Evolutionary conservation across 2,113 vertebrate species (phyloP), one percentile per base, ranked within the genome.

Genomic region (Paramisgurnus dabryanus): DNA sequence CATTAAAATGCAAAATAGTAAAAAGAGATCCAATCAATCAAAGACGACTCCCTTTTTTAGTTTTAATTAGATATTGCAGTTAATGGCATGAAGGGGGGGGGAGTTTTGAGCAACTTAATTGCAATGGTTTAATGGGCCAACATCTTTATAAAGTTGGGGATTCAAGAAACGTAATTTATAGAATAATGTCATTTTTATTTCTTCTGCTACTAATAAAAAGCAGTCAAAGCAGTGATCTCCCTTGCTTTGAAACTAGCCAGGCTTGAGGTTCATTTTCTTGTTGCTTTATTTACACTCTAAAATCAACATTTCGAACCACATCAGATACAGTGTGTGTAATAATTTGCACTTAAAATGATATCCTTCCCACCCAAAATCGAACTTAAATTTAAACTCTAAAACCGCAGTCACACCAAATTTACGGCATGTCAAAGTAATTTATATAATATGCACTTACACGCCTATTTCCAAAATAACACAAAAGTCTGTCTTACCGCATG

Each of bases 1-100:
- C 95, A 97, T 98, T 98, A 98, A 98, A 98, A 96, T 96, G 95
- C 95, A 97, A 96, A 95, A 95, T 94, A 95, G 94, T 94, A 93
- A 93, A 94, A 95, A 94, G 94, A 94, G 94, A 94, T 93, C 87
- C 94, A 93, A 96, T 96, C 94, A 95, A 94, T 97, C 95, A 95
- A 94, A 93, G 95, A 91, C 91, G 91, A 96, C 96, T 98, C 96
- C 97, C 96, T 97, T 96, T 96, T 94, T 91, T 90, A 94, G 92
- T 94, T 95, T 98, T 97, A 99, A 99, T 98, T 98, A 97, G 94
- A 95, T 95, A 94, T 94, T 92, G 95, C 94, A 91, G 92, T 97
- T 99, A 98, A 98, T 95, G 94, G 94, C 93, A 94, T 94, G 93
- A 92, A 89, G 94, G 92, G 94, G 92, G 89, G 92, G 94, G 95